Percentiles rank a stretch among this genome's conserved stretches.
These are phyloP conservation scores for Drosophila algonquin DNA, from an alignment of 2,888 invertebrate species.

Conservation along the genomic window DNA sequence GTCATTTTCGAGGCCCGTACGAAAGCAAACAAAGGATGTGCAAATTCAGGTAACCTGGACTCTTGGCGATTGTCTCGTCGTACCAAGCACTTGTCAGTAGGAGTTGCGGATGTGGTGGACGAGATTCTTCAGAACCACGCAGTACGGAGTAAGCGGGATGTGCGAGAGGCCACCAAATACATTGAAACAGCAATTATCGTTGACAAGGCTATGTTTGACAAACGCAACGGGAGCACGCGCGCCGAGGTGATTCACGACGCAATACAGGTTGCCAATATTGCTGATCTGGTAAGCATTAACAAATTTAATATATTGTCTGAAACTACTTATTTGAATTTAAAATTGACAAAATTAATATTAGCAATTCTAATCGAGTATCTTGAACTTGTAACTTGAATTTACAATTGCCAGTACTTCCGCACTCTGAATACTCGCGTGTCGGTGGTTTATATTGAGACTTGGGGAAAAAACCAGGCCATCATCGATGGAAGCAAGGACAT, in stretches of 20 bases:
- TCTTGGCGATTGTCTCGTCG: slow-evolving; percentile 88
- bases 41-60: slow-evolving; percentile 91
- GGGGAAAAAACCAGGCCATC: slow-evolving; percentile 94
- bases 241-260: slow-evolving; percentile 96
- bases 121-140: slow-evolving; percentile 83
- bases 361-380: no score
- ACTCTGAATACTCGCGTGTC: slow-evolving; percentile 97
- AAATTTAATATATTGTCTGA: not conserved
- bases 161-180: slow-evolving; percentile 95
- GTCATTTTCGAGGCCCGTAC: slow-evolving; percentile 97
- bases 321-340: not conserved
- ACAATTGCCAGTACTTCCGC: slow-evolving; percentile 91
- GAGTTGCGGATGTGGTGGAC: slow-evolving; percentile 81
- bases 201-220: slow-evolving; percentile 98
- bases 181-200: slow-evolving; percentile 97
- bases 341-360: not conserved
- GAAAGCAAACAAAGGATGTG: slow-evolving; percentile 95
- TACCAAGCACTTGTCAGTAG: slow-evolving; percentile 85
- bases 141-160: slow-evolving; percentile 88
- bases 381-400: not conserved
- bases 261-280: slow-evolving; percentile 98
- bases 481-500: slow-evolving; percentile 94
- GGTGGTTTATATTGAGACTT: slow-evolving; percentile 98
- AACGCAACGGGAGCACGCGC: slow-evolving; percentile 94
- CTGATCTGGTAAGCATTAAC: slow-evolving; percentile 92